Percentiles rank a stretch among this genome's conserved stretches.
Conservation (phyloP, 2,797 vertebrate species). For the Lacerta bilineata region DNA sequence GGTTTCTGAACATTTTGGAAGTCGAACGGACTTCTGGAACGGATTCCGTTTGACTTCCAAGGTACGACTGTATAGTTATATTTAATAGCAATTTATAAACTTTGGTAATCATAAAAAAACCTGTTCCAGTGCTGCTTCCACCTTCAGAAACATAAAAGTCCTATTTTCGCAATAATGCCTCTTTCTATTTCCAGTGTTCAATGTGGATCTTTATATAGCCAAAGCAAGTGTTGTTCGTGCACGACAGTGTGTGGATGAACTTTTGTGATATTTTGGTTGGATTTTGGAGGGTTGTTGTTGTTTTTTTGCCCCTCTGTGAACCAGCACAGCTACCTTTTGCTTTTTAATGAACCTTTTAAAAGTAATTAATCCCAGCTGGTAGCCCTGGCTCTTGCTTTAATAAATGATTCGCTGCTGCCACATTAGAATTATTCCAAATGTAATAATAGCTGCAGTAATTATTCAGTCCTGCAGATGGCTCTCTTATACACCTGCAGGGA, state of each 20-base stretch:
- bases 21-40: too few species aligned
- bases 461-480: constrained; percentile 20
- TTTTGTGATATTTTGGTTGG: too few species aligned
- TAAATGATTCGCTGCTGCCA: neutral
- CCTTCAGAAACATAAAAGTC: neutral
- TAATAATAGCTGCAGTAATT: neutral
- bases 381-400: neutral
- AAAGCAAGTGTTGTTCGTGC: neutral
- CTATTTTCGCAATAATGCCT: neutral
- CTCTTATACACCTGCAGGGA: neutral
- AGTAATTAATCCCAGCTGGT: neutral
- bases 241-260: too few species aligned
- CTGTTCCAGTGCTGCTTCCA: neutral
- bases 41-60: too few species aligned
- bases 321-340: too few species aligned
- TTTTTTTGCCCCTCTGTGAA: too few species aligned
- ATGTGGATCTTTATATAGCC: neutral
- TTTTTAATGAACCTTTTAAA: neutral
- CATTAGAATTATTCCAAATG: neutral
- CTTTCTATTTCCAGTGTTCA: neutral
- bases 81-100: neutral
- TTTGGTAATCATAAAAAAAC: neutral
- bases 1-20: too few species aligned
- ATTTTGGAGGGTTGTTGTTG: too few species aligned
- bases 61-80: too few species aligned